Base-by-base conservation (phyloP, 2,888 invertebrate genomes). In the Hemistola chrysoprasaria region DNA sequence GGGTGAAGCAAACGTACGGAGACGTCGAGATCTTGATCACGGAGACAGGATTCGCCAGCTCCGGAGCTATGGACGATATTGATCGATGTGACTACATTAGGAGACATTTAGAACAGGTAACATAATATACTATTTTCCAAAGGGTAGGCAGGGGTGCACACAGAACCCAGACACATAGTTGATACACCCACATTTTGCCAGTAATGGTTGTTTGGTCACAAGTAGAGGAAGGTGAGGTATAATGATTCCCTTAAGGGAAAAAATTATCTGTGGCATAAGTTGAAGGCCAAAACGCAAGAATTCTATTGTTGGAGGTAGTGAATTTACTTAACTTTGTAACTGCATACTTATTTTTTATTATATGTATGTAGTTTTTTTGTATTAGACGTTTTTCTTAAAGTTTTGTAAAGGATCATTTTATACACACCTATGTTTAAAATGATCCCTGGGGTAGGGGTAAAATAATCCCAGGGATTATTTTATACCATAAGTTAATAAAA, bases 1-100 rank as follows among this genome's bases (percentile, higher is more conserved):
- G 85, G 78, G 49, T 90, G 38, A 59, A 44, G 26, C 28, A 53
- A 6, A 21, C 42, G 2, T 61, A 87, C 40, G 77, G 77, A 0
- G 73, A 74, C 33, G 11, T 77, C 10, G 62, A 71, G 8, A 62
- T 88, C 23, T 23, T 81, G 4, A 71, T 90, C 21, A 78, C 83
- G 0, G 91, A 91, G 56, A 87, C 84, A 45, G 90, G 88, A 0
- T 79, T 61, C 28, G 53, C 78, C 1, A 51, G n/a, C 44, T 54
- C 0, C 3, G 60, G 53, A 0, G 52, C 56, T 1, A 52, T 76
- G 0, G 49, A 76, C 1, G 85, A 86, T 28, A 33, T 52, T 0
- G 58, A 61, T 1, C 61, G 79, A 6, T 47, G 71, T 0, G 7
- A 53, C 1, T 71, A 50, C 39, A 60, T 64, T 8, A 60, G 37